Base-by-base conservation (phyloP, 1,140 invertebrate species). In the Trypoxylus dichotomus region DNA sequence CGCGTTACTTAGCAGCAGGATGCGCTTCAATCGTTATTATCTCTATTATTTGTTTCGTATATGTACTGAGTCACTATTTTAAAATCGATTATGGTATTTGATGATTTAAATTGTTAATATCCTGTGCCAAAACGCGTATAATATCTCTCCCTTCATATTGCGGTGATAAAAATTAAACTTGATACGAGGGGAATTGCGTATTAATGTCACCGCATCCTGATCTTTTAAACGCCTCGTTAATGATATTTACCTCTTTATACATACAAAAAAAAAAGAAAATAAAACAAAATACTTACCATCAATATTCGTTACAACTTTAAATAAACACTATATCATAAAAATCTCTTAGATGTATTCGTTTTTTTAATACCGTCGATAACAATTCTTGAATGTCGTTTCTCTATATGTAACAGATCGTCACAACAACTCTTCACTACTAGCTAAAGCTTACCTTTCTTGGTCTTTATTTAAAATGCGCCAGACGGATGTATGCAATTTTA, bases 401-500 rank as follows among this genome's bases (percentile, higher is more conserved):
- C 1, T 63, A 63, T 24, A 37, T 37, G 13, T 6, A 63, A 13
- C 60, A 19, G 25, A 63, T 63, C 13, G 19, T 24, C 60, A 63
- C 60, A 63, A 63, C 60, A 63, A 25, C 25, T 27, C 25, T 24
- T 63, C 13, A 63, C 60, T 63, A 63, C 60, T 63, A 13, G 25
- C n/a, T 19, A 47, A 19, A 27, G 60, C 10, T 19, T 1, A 11
- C 3, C 10, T 19, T 58, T 63, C 60, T 63, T 63, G 60, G 60
- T 19, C 19, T 63, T 63, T 63, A 63, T 63, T 63, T 63, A 19
- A 63, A 63, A 63, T 63, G 19, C 24, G 60, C 60, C 13, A 63
- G 25, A 63, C 60, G 60, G 60, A 63, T 63, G 60, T 63, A 27
- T 63, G 60, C 60, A 63, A 63, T 63, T 63, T 63, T 63, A 63